Evolutionary conservation across 1,140 invertebrate species (phyloP).

Genomic region (Potamilus streckersoni): DNA sequence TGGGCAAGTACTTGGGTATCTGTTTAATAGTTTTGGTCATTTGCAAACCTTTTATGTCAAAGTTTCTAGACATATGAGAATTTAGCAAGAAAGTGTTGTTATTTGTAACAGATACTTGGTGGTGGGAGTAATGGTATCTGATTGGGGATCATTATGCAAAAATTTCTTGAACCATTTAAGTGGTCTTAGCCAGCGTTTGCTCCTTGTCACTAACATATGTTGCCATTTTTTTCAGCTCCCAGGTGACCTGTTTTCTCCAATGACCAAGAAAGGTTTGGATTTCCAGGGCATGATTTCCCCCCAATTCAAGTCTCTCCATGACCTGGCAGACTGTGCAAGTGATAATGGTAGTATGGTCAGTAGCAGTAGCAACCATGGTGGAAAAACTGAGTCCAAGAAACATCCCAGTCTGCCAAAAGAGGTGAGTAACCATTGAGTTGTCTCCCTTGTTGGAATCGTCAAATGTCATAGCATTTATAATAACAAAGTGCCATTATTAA

Average conservation of each 20-base stretch:
- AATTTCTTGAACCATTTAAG: too few species aligned
- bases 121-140: too few species aligned
- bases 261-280: conserved; percentile 46
- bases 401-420: conserved; percentile 66
- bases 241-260: conserved; percentile 47
- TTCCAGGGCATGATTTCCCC: conserved; percentile 40
- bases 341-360: conserved; percentile 45
- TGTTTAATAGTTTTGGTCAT: too few species aligned
- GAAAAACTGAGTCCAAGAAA: conserved; percentile 63
- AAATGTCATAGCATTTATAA: too few species aligned
- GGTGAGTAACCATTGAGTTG: conserved; percentile 32
- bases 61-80: too few species aligned
- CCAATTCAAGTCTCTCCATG: conserved; percentile 52
- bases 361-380: conserved; percentile 44
- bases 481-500: too few species aligned
- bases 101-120: too few species aligned
- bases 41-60: too few species aligned
- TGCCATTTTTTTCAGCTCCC: conserved; percentile 37
- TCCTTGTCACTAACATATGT: background rate
- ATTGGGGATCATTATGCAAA: too few species aligned
- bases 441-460: too few species aligned
- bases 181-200: background rate
- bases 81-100: too few species aligned
- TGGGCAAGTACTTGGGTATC: too few species aligned
- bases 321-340: conserved; percentile 45